Conservation (phyloP, 2,797 vertebrate genomes). For the Muscicapa striata region DNA sequence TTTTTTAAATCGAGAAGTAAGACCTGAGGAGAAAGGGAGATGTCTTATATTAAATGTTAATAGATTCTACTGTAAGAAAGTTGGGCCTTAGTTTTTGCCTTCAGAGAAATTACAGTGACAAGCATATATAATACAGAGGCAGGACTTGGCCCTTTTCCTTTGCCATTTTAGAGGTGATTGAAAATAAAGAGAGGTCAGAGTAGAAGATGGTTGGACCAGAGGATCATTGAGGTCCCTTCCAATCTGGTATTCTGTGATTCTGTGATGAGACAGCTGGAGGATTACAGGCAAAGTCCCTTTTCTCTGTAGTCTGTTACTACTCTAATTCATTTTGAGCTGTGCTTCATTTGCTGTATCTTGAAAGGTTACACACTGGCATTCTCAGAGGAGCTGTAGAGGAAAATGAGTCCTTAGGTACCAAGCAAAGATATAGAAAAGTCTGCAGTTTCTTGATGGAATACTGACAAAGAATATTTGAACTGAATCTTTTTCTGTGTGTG, state of each 20-base stretch:
- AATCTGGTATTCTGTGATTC: background rate
- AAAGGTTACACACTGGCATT: constrained; percentile 1
- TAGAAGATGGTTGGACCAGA: background rate
- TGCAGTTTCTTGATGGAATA: background rate
- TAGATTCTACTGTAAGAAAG: background rate
- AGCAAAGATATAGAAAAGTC: background rate
- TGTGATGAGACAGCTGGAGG: background rate
- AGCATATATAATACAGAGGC: background rate
- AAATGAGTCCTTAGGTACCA: background rate
- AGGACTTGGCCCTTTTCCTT: background rate
- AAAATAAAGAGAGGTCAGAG: background rate
- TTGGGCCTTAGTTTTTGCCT: background rate
- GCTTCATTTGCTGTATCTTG: background rate
- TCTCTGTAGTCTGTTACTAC: background rate
- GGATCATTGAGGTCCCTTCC: background rate
- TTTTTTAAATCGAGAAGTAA: constrained; percentile 12
- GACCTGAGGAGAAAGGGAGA: background rate
- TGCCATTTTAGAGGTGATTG: background rate
- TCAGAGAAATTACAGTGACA: background rate
- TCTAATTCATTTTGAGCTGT: background rate
- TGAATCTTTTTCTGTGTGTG: background rate
- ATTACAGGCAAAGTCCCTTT: background rate
- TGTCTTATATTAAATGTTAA: background rate
- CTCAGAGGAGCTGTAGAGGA: background rate
- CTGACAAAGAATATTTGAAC: background rate